Percentiles rank a stretch among this genome's conserved stretches.
phyloP scores from a whole-genome alignment of 2,113 vertebrate genomes.

The Pteronura brasiliensis region DNA sequence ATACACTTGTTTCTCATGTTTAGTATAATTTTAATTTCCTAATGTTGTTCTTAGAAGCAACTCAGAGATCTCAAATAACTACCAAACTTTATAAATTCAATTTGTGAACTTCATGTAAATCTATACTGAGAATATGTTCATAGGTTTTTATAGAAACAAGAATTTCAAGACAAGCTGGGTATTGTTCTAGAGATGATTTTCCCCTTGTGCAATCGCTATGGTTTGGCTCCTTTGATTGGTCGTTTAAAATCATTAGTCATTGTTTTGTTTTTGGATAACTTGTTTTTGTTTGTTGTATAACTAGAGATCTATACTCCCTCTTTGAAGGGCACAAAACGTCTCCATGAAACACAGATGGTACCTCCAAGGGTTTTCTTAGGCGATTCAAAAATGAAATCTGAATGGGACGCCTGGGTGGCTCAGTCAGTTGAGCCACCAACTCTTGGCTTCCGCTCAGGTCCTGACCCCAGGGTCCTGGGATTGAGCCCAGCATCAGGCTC shows the following conservation, averaged over 20 bases:
- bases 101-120: background rate
- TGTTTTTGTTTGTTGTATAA: background rate
- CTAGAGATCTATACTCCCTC: background rate
- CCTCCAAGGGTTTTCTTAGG: background rate
- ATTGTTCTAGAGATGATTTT: constrained; percentile 8
- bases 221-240: constrained; percentile 3
- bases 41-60: background rate
- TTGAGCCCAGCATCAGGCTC: background rate
- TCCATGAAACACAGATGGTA: background rate
- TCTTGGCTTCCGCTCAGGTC: background rate
- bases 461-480: background rate
- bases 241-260: constrained; percentile 30
- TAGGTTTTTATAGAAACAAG: constrained; percentile 23
- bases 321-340: background rate
- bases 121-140: background rate
- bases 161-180: constrained; percentile 5
- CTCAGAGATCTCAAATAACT: background rate
- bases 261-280: no score
- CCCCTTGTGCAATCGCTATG: background rate
- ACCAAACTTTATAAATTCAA: background rate
- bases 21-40: constrained; percentile 11
- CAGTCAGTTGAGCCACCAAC: background rate
- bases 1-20: constrained; percentile 1
- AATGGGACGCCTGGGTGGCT: background rate
- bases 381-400: background rate